Percentiles rank a stretch among this genome's conserved stretches.
phyloP scores from a whole-genome alignment of 2,888 invertebrate genomes.

The Lamproptera curius region DNA sequence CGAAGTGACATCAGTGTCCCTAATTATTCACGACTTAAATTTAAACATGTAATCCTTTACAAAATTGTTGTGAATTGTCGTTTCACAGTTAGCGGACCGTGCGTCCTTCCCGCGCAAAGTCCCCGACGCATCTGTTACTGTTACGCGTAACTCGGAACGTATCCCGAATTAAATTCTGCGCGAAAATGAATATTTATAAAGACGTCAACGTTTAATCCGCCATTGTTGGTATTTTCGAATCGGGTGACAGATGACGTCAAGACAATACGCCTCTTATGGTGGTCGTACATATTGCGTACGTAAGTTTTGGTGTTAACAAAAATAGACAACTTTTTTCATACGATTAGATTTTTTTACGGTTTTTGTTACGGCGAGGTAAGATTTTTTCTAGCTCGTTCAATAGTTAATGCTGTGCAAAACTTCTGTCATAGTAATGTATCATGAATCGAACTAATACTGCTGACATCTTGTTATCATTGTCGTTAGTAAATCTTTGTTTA shows the following conservation, averaged over 20 bases:
- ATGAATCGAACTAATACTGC: too few species aligned
- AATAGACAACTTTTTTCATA: too few species aligned
- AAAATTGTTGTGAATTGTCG: too few species aligned
- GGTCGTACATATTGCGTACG: slow-evolving; percentile 47
- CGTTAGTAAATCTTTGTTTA: too few species aligned
- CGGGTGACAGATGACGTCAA: slow-evolving; percentile 68
- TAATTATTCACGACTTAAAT: not conserved
- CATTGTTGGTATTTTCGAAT: slow-evolving; percentile 71
- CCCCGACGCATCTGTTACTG: slow-evolving; percentile 61
- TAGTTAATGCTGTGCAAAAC: too few species aligned
- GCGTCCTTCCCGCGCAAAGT: slow-evolving; percentile 16
- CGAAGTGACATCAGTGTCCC: too few species aligned
- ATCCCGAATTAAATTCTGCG: slow-evolving; percentile 56
- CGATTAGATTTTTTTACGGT: too few species aligned
- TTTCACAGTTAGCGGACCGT: not conserved
- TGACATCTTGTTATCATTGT: too few species aligned
- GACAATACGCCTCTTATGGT: slow-evolving; percentile 62
- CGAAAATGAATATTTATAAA: slow-evolving; percentile 76
- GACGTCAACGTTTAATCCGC: slow-evolving; percentile 72
- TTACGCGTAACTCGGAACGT: slow-evolving; percentile 60
- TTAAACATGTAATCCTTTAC: not conserved
- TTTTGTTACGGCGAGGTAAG: too few species aligned
- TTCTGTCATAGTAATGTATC: too few species aligned
- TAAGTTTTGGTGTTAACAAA: too few species aligned
- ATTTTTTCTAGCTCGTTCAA: too few species aligned